Base-by-base conservation (phyloP, 2,797 vertebrate species). In the Salmo trutta region DNA sequence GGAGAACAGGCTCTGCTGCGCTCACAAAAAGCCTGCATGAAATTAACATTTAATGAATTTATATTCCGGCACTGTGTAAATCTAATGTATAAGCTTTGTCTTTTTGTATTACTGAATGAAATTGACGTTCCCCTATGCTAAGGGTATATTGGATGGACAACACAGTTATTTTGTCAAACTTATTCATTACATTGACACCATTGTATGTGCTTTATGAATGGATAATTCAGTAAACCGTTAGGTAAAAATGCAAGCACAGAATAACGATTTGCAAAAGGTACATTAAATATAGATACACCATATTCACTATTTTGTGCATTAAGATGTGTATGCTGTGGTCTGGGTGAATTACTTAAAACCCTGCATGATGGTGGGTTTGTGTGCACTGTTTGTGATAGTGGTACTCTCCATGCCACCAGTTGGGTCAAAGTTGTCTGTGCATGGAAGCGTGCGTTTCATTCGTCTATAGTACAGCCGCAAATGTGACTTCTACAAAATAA, bases 21-120 rank as follows among this genome's bases (percentile, higher is more conserved):
- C 41, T 64, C 73, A 33, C 14, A 78, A 68, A 74, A 78, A 59
- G 15, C 8, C 19, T 12, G 72, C 52, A 79, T 74, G 54, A 75
- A 56, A 79, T 79, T 62, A 64, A 79, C 41, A 16, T 24, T 14
- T 6, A 6, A 56, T 56, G 2, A 56, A 54, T 5, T 54, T 19
- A 54, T 6, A 47, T 12, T 0, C 8, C 2, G 41, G 8, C 41
- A 41, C 41, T 47, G 3, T 1, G 10, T 12, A 12, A 47, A 41
- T 41, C 41, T 10, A 21, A 71, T 71, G 15, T 27, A 64, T 62
- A 17, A 14, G 5, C 62, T 52, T 51, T 71, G n/a, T 53, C 21
- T 14, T 52, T 29, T 71, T 71, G 47, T 16, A 21, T 71, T 52
- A 21, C 65, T 33, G n/a, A 72, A 53, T 72, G 12, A 72, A 53